Conservation (phyloP, 1,140 invertebrate genomes). For the Hetaerina americana region DNA sequence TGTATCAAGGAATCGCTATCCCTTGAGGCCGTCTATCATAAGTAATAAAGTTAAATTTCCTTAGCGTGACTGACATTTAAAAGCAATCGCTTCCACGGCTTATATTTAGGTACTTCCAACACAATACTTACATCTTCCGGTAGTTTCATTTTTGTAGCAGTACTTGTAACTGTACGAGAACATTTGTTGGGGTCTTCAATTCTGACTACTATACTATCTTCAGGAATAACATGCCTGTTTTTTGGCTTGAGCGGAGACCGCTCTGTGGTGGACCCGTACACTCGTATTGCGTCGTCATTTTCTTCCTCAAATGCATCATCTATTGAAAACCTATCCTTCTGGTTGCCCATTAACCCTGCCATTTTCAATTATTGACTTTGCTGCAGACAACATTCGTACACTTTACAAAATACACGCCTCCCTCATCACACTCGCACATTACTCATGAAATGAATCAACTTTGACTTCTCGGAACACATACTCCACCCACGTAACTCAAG, state of each 20-base stretch:
- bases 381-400: not conserved
- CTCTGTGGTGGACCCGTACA: constrained; percentile 55
- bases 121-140: constrained; percentile 14
- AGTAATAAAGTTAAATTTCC: too few species aligned
- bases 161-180: constrained; percentile 10
- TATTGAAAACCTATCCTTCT: constrained; percentile 45
- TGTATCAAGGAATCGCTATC: constrained; percentile 70
- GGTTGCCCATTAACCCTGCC: not conserved
- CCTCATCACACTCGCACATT: too few species aligned
- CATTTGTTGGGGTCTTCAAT: constrained; percentile 14
- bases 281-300: constrained; percentile 60
- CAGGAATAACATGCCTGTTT: constrained; percentile 14
- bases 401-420: too few species aligned
- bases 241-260: constrained; percentile 32
- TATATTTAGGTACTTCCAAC: too few species aligned
- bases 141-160: constrained; percentile 11
- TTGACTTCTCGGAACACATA: too few species aligned
- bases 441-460: too few species aligned
- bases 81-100: constrained; percentile 14
- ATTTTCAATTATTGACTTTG: not conserved
- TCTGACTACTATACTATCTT: constrained; percentile 15
- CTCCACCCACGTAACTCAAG: too few species aligned
- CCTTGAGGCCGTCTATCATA: constrained; percentile 60
- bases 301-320: constrained; percentile 73
- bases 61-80: too few species aligned